phyloP scores from a whole-genome alignment of 2,113 vertebrate genomes.

The Nothocercus julius region DNA sequence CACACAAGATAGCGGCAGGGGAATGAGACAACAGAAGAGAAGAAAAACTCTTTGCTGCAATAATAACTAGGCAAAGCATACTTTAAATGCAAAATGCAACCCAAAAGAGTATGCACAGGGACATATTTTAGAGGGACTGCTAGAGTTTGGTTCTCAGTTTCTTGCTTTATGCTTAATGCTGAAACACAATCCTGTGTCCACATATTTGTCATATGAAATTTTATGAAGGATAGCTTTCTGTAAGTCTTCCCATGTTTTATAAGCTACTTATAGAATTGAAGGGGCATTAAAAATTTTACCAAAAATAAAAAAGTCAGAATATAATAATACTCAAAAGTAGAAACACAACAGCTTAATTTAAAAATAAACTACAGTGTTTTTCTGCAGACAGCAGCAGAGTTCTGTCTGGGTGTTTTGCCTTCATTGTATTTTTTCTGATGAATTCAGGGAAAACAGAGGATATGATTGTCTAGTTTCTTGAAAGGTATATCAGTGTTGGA shows the following conservation, averaged over 20 bases:
- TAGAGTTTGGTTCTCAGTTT: not conserved
- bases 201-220: not conserved
- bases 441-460: not conserved
- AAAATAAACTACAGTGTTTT: not conserved
- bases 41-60: not conserved
- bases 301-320: not conserved
- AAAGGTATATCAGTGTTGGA: not conserved
- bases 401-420: not conserved
- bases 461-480: not conserved
- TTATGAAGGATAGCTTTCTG: not conserved
- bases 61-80: not conserved
- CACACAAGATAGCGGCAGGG: accelerated
- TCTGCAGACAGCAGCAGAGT: not conserved
- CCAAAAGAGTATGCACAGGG: not conserved
- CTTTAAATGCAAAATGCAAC: not conserved
- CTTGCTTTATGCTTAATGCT: not conserved
- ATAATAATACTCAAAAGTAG: not conserved
- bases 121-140: not conserved
- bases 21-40: not conserved
- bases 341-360: not conserved
- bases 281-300: not conserved
- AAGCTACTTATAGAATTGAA: not conserved
- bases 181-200: not conserved
- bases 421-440: not conserved
- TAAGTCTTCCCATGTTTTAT: not conserved